Conservation (phyloP, 2,797 vertebrate genomes). For the Tragelaphus eurycerus region DNA sequence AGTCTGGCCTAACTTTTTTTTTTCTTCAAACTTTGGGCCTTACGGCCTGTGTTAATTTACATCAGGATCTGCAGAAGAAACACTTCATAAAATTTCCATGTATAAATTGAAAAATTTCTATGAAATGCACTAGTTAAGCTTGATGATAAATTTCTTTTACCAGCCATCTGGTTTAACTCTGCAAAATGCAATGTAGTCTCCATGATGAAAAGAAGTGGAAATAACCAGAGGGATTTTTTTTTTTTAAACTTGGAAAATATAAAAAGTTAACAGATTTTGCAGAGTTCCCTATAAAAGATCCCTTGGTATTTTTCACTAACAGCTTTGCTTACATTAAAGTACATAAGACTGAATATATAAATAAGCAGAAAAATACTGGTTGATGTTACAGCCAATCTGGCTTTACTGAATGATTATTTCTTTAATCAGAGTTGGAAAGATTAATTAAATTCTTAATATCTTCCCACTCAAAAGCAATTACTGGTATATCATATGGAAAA, state of each 20-base stretch:
- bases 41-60: neutral
- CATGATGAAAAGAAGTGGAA: constrained; percentile 24
- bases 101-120: constrained; percentile 34
- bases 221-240: neutral
- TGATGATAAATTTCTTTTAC: constrained; percentile 49
- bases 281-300: neutral
- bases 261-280: constrained; percentile 33
- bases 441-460: constrained; percentile 30
- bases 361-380: neutral
- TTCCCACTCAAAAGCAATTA: constrained; percentile 52
- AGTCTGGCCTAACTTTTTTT: neutral
- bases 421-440: constrained; percentile 45
- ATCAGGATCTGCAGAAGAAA: neutral
- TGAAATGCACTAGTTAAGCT: constrained; percentile 50
- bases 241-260: constrained; percentile 34
- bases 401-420: constrained; percentile 40
- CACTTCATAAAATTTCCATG: constrained; percentile 33
- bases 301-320: constrained; percentile 15
- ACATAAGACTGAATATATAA: neutral
- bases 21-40: neutral
- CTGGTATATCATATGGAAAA: neutral
- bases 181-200: neutral
- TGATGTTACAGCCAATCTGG: constrained; percentile 23
- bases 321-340: neutral
- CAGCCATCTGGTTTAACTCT: constrained; percentile 47